Conservation (phyloP, 2,888 invertebrate species). For the Tridacna crocea region DNA sequence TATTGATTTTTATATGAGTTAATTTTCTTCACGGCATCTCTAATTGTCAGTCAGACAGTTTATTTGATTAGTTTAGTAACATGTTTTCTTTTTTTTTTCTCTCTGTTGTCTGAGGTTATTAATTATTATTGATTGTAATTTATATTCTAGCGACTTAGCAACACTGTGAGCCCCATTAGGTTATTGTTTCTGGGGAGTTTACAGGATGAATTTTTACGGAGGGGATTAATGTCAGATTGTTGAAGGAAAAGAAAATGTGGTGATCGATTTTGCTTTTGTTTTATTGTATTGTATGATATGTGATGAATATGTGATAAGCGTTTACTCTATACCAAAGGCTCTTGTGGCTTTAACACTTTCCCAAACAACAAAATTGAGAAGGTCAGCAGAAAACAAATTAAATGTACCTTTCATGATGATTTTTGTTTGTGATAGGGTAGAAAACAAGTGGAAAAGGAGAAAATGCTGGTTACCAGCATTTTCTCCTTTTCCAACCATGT, state of each 20-base stretch:
- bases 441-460: too few species aligned
- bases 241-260: slow-evolving; percentile 7
- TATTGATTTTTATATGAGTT: slow-evolving; percentile 63
- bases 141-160: slow-evolving; percentile 37
- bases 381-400: too few species aligned
- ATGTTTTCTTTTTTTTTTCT: slow-evolving; percentile 58
- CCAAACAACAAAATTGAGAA: too few species aligned
- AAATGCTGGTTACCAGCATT: too few species aligned
- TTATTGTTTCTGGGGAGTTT: slow-evolving; percentile 48
- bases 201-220: slow-evolving; percentile 15
- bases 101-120: slow-evolving; percentile 54
- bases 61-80: slow-evolving; percentile 65
- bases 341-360: neutral
- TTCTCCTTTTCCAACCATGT: too few species aligned
- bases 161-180: slow-evolving; percentile 46
- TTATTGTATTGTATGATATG: neutral
- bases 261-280: slow-evolving; percentile 5
- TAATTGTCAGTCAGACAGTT: slow-evolving; percentile 60
- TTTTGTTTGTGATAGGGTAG: too few species aligned
- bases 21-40: slow-evolving; percentile 56
- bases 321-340: too few species aligned
- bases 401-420: too few species aligned
- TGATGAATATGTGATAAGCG: too few species aligned
- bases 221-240: slow-evolving; percentile 10
- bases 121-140: slow-evolving; percentile 64